Evolutionary conservation across 1,140 invertebrate genomes (phyloP).

Genomic region (Helicoverpa armigera): DNA sequence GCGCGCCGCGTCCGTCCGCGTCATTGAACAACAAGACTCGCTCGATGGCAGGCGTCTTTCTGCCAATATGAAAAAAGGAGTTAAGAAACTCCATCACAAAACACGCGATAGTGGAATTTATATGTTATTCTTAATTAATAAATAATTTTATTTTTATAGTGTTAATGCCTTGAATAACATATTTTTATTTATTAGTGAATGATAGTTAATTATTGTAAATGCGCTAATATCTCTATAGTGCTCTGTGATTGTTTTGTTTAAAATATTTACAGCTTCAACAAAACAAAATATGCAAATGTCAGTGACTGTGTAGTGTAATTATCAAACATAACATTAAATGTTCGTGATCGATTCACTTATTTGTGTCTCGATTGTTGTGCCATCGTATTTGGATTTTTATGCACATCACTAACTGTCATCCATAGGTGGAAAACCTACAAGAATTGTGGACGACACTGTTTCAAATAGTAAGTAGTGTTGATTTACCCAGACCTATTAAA

Average conservation of each 20-base stretch:
- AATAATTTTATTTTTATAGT: constrained; percentile 86
- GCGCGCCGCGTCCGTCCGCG: constrained; percentile 82
- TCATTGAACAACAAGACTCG: constrained; percentile 86
- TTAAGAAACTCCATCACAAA: constrained; percentile 82
- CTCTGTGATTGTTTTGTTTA: constrained; percentile 84
- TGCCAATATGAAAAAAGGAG: constrained; percentile 86
- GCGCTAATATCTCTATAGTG: constrained; percentile 82
- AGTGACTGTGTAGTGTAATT: constrained; percentile 77
- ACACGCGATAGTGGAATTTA: constrained; percentile 85
- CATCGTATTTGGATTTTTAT: constrained; percentile 73
- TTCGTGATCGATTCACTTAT: constrained; percentile 76
- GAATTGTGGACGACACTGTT: constrained; percentile 81
- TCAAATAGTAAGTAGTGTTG: constrained; percentile 82
- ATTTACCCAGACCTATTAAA: not conserved
- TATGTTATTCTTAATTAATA: constrained; percentile 84
- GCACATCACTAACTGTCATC: constrained; percentile 74
- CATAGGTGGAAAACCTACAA: constrained; percentile 77
- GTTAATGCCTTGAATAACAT: constrained; percentile 81
- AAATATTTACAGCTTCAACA: constrained; percentile 77
- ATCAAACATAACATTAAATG: constrained; percentile 60
- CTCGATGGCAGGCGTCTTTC: constrained; percentile 83
- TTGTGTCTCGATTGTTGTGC: constrained; percentile 74
- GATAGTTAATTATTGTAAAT: constrained; percentile 84
- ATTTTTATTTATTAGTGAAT: constrained; percentile 87
- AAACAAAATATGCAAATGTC: constrained; percentile 70